These are phyloP conservation scores for Heloderma charlesbogerti DNA, from an alignment of 2,113 vertebrate genomes.

Conservation along the genomic window DNA sequence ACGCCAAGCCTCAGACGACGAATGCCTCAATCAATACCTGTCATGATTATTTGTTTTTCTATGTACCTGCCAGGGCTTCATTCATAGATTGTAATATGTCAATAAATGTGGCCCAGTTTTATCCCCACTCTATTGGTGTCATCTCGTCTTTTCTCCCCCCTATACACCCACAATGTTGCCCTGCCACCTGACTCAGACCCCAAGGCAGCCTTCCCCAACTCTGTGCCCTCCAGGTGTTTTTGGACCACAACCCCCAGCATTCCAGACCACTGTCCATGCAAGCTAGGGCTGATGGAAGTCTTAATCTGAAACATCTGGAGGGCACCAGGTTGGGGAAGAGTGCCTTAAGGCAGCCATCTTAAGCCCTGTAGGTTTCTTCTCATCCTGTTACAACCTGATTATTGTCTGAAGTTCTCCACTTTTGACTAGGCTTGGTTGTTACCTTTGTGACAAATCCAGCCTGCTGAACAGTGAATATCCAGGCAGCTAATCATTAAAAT, in stretches of 20 bases:
- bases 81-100: too few relatives aligned
- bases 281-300: background rate
- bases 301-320: background rate
- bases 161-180: too few relatives aligned
- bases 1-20: too few relatives aligned
- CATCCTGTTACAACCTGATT: background rate
- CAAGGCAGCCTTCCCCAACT: background rate
- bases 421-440: background rate
- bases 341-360: background rate
- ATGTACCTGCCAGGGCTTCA: too few relatives aligned
- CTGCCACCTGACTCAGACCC: too few relatives aligned
- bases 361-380: background rate
- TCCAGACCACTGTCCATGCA: background rate
- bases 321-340: background rate
- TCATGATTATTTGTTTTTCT: too few relatives aligned
- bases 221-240: background rate
- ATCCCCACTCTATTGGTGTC: too few relatives aligned
- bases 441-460: background rate
- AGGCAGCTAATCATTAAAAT: background rate
- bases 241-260: background rate
- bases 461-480: constrained; percentile 17
- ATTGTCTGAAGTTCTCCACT: background rate
- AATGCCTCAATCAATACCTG: too few relatives aligned
- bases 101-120: too few relatives aligned
- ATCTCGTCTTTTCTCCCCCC: too few relatives aligned